phyloP scores from a whole-genome alignment of 2,888 invertebrate genomes.

The Polylopha cassiicola region DNA sequence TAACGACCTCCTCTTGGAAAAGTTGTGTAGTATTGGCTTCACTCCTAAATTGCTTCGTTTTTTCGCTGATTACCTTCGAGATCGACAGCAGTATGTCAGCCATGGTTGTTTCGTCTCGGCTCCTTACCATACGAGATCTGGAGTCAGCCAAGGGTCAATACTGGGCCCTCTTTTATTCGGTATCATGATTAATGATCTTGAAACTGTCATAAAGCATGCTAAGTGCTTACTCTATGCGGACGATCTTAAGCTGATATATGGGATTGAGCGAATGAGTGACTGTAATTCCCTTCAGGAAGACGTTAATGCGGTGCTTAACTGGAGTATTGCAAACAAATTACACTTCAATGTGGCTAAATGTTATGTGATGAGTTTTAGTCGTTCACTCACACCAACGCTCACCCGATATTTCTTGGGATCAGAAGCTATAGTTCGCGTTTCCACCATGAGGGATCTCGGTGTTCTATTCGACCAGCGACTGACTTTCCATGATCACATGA shows the following conservation, averaged over 20 bases:
- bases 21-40: neutral
- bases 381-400: too few relatives aligned
- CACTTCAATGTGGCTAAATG: too few relatives aligned
- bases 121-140: neutral
- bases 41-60: neutral
- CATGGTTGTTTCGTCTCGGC: neutral
- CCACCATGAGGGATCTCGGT: too few relatives aligned
- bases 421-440: too few relatives aligned
- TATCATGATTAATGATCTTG: neutral
- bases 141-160: neutral
- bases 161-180: neutral
- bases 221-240: neutral
- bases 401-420: too few relatives aligned
- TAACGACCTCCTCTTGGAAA: neutral
- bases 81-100: neutral
- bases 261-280: too few relatives aligned
- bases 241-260: neutral
- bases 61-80: neutral
- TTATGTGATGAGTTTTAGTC: too few relatives aligned
- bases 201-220: neutral
- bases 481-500: too few relatives aligned
- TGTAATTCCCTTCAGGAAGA: too few relatives aligned
- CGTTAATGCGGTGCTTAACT: too few relatives aligned
- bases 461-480: too few relatives aligned
- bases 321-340: too few relatives aligned